A percentile compares a stretch with the other conserved stretches of the same genome.
Conservation (phyloP, 2,113 vertebrate species). For the Zosterops hypoxanthus region DNA sequence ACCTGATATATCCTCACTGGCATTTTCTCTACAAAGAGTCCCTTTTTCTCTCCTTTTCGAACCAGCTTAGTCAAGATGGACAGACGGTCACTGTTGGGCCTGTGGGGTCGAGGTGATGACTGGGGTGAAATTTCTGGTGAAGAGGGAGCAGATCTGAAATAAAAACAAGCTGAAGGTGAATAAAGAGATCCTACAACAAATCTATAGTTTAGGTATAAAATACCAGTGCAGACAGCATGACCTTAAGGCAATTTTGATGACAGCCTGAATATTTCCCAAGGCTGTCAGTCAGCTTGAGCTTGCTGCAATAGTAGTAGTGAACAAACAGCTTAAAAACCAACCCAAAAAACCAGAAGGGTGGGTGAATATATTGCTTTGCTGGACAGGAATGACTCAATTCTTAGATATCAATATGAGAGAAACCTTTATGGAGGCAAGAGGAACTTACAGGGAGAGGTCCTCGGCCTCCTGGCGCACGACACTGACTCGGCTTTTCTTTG, state of each 20-base stretch:
- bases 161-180: background rate
- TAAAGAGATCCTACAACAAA: background rate
- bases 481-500: slow-evolving; percentile 97
- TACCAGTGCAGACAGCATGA: background rate
- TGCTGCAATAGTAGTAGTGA: background rate
- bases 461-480: slow-evolving; percentile 96
- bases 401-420: background rate
- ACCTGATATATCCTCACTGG: slow-evolving; percentile 97
- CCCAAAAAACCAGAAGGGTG: background rate
- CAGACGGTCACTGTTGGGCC: slow-evolving; percentile 94
- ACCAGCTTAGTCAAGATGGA: slow-evolving; percentile 96
- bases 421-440: background rate
- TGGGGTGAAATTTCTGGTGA: slow-evolving; percentile 97
- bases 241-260: background rate
- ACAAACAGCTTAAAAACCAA: background rate
- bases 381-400: background rate
- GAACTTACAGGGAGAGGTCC: slow-evolving; percentile 92
- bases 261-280: background rate
- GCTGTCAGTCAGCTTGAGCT: background rate
- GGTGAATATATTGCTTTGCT: background rate
- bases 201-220: background rate
- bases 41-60: slow-evolving; percentile 96
- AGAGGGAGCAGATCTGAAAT: slow-evolving; percentile 91
- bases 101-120: slow-evolving; percentile 93
- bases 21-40: slow-evolving; percentile 98